These are phyloP conservation scores for Procambarus virginalis DNA, from an alignment of 1,140 invertebrate genomes.

Conservation along the genomic window DNA sequence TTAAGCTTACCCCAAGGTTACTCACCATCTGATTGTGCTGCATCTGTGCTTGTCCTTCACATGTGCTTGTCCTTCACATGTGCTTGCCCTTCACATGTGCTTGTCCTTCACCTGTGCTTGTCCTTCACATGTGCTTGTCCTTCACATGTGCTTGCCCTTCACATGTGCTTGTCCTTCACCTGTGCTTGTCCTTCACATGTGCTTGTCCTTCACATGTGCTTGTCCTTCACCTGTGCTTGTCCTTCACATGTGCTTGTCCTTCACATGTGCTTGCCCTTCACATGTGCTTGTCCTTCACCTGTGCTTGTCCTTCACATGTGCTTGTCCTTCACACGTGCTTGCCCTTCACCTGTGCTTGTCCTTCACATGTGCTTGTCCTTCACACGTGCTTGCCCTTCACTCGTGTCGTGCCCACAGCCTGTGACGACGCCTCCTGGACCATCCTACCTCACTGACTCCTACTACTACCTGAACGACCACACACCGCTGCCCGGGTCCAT, in stretches of 20 bases:
- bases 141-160: too few species aligned
- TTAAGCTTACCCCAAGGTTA: too few species aligned
- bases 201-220: too few species aligned
- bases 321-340: neutral
- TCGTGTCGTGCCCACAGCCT: neutral
- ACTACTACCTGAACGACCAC: slow-evolving; percentile 54
- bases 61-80: too few species aligned
- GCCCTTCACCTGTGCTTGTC: neutral
- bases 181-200: too few species aligned
- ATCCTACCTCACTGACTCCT: slow-evolving; percentile 56
- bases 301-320: neutral
- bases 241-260: neutral
- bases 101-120: too few species aligned
- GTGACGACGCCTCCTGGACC: slow-evolving; percentile 42
- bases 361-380: neutral
- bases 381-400: neutral
- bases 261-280: neutral
- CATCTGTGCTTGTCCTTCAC: too few species aligned
- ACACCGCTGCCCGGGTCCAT: slow-evolving; percentile 26
- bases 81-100: too few species aligned
- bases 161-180: too few species aligned
- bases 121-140: too few species aligned
- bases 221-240: too few species aligned
- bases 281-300: neutral
- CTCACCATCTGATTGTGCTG: too few species aligned